These are phyloP conservation scores for Festucalex cinctus DNA, from an alignment of 2,113 vertebrate species.

Conservation along the genomic window DNA sequence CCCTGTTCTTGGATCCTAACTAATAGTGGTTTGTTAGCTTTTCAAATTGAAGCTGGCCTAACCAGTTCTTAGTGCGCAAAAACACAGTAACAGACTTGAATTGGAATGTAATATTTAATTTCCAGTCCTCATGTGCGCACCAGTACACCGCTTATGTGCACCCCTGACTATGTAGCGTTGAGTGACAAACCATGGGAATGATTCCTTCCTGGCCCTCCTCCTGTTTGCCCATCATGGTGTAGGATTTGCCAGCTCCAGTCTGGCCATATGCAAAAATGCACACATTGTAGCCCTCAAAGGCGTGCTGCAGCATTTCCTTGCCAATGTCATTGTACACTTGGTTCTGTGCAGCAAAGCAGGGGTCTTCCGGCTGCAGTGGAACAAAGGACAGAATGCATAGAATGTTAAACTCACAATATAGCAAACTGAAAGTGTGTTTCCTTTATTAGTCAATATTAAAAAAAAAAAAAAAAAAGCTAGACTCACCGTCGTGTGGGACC, in stretches of 20 bases:
- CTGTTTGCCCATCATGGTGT: constrained; percentile 99
- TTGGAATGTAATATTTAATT: too few species aligned
- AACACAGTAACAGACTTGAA: too few species aligned
- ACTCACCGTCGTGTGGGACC: constrained; percentile 95
- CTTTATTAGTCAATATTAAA: background rate
- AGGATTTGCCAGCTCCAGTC: constrained; percentile 97
- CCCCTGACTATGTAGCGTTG: background rate
- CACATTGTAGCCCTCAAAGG: constrained; percentile 97
- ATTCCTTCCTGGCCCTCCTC: constrained; percentile 98
- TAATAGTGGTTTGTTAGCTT: too few species aligned
- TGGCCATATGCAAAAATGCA: constrained; percentile 99
- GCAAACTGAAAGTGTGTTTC: background rate
- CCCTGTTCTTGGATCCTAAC: too few species aligned
- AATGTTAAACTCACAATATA: background rate
- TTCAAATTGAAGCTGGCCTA: too few species aligned
- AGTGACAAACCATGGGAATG: constrained; percentile 87
- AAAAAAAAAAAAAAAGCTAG: background rate
- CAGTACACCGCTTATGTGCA: too few species aligned
- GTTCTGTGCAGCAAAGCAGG: constrained; percentile 90
- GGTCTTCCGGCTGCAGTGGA: constrained; percentile 82
- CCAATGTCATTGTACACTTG: constrained; percentile 98
- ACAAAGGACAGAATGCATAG: constrained; percentile 7
- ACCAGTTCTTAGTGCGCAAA: too few species aligned
- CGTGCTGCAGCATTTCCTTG: constrained; percentile 95
- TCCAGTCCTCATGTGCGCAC: too few species aligned